phyloP scores from a whole-genome alignment of 2,888 invertebrate species.

The Taphrorychus bicolor region DNA sequence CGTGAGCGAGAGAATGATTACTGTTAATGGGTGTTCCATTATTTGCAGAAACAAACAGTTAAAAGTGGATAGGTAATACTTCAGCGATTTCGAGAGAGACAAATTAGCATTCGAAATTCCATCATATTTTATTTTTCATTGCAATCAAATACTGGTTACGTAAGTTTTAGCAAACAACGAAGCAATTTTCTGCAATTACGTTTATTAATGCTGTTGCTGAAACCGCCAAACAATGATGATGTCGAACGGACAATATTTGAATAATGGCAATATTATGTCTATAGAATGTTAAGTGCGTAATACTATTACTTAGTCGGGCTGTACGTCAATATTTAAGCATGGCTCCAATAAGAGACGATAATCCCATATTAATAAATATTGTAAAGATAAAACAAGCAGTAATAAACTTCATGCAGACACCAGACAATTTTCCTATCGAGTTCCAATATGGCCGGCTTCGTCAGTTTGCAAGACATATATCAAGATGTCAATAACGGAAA shows the following conservation, averaged over 20 bases:
- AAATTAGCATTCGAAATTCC: neutral
- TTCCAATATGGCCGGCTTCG: neutral
- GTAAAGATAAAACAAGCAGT: neutral
- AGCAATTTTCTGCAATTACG: conserved; percentile 1
- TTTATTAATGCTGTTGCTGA: neutral
- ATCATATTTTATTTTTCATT: neutral
- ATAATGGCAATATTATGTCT: neutral
- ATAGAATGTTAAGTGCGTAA: neutral
- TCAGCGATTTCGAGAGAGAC: neutral
- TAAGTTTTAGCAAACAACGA: neutral
- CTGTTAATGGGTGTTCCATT: no score
- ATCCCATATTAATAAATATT: neutral
- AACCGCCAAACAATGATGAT: neutral
- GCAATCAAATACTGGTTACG: neutral
- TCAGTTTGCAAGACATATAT: neutral
- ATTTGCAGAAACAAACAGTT: neutral
- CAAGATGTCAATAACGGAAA: neutral
- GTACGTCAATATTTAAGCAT: neutral
- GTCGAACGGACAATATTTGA: neutral
- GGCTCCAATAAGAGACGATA: neutral
- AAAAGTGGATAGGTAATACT: neutral
- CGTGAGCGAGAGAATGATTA: neutral
- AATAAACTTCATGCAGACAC: neutral
- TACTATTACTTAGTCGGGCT: neutral
- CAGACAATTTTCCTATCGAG: neutral